Conservation (phyloP, 2,888 invertebrate species). For the Parnassius glacialis region DNA sequence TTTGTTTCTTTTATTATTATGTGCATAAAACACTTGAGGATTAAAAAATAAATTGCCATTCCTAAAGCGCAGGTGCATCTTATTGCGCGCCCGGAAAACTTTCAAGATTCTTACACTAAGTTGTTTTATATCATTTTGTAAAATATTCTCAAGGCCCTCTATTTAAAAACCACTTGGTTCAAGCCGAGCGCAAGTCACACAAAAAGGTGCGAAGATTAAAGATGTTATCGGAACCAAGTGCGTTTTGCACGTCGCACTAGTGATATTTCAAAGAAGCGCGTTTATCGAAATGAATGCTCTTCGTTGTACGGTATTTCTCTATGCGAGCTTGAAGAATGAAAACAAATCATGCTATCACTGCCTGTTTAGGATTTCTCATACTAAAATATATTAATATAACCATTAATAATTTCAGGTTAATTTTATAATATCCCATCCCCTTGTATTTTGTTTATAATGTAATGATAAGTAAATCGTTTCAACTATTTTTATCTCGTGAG, state of each 20-base stretch:
- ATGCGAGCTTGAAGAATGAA: too few species aligned
- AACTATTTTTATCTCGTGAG: too few species aligned
- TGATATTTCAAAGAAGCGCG: conserved; percentile 47
- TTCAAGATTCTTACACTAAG: not conserved
- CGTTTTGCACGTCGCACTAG: conserved; percentile 59
- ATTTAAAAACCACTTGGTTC: conserved; percentile 66
- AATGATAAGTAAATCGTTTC: too few species aligned
- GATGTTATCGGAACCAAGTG: conserved; percentile 71
- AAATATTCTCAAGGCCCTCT: conserved; percentile 38
- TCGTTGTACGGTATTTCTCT: conserved; percentile 9
- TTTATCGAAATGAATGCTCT: conserved; percentile 16
- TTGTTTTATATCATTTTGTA: not conserved
- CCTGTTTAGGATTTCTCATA: too few species aligned
- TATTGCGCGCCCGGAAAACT: not conserved
- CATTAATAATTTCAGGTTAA: too few species aligned
- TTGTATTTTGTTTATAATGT: too few species aligned
- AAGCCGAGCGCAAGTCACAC: conserved; percentile 49
- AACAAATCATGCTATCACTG: too few species aligned
- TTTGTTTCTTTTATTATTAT: too few species aligned
- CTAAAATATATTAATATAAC: too few species aligned
- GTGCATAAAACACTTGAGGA: too few species aligned
- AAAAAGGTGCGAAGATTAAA: conserved; percentile 79
- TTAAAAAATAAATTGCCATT: too few species aligned
- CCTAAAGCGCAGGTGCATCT: not conserved
- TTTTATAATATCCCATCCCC: too few species aligned